A percentile compares a stretch with the other conserved stretches of the same genome.
Conservation (phyloP, 2,888 invertebrate species). For the Eupelmus urozonus region DNA sequence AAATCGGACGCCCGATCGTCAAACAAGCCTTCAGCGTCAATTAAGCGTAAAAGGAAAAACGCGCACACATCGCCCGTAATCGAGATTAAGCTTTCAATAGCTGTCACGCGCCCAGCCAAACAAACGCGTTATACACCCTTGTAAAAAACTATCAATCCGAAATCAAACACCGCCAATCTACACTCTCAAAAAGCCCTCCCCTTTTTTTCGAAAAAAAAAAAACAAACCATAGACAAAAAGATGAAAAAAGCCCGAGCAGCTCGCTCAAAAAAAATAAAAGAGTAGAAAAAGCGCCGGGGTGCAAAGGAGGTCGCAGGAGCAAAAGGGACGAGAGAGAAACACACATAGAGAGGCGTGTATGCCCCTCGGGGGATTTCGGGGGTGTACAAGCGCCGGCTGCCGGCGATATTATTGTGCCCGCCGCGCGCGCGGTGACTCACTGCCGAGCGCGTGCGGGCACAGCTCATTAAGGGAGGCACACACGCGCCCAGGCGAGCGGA, state of each 20-base stretch:
- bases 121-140: too few species aligned
- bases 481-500: conserved; percentile 31
- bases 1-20: not conserved
- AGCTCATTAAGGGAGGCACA: conserved; percentile 56
- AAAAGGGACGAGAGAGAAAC: not conserved
- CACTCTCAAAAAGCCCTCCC: not conserved
- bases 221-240: not conserved
- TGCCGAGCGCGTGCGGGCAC: conserved; percentile 24
- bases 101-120: not conserved
- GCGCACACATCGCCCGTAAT: not conserved
- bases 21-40: not conserved
- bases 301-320: not conserved
- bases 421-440: not conserved
- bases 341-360: too few species aligned
- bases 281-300: not conserved
- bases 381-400: conserved; percentile 16
- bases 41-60: too few species aligned
- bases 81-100: not conserved
- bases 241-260: not conserved
- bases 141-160: too few species aligned
- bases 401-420: conserved; percentile 39
- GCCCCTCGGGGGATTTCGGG: too few species aligned
- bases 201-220: not conserved
- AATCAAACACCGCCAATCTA: not conserved
- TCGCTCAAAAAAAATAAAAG: not conserved